Evolutionary conservation across 2,113 vertebrate species (phyloP).

Genomic region (Bambusicola thoracicus): DNA sequence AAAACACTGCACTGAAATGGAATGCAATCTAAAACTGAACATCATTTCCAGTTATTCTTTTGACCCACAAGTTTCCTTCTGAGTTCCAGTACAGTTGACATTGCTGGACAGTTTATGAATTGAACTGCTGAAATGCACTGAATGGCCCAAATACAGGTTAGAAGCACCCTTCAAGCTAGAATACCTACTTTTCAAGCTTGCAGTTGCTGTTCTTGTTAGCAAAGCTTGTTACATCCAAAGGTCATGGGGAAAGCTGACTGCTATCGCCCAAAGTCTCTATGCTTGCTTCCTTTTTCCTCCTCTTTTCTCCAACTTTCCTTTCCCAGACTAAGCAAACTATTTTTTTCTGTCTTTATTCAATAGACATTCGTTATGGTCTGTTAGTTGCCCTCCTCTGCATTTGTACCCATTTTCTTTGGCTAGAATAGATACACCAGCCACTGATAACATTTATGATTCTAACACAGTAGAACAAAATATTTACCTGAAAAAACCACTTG

Average conservation of each 20-base stretch:
- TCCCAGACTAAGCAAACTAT: not conserved
- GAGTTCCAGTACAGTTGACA: not conserved
- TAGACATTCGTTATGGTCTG: not conserved
- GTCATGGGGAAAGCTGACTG: not conserved
- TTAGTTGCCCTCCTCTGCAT: not conserved
- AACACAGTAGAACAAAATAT: not conserved
- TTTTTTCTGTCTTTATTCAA: not conserved
- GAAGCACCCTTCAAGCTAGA: not conserved
- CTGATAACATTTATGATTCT: not conserved
- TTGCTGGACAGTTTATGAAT: not conserved
- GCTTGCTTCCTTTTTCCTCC: not conserved
- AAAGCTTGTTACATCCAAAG: not conserved
- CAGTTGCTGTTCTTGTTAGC: not conserved
- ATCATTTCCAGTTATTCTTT: not conserved
- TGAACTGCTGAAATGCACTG: not conserved
- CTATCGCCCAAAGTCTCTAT: not conserved
- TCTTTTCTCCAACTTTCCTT: not conserved
- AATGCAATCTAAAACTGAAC: not conserved
- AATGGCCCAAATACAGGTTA: not conserved
- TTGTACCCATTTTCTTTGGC: not conserved
- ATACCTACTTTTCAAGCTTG: not conserved
- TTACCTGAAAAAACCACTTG: not conserved
- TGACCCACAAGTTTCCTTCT: not conserved
- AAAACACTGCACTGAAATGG: not conserved
- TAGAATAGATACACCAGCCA: accelerated